Percentiles rank a stretch among this genome's conserved stretches.
These are phyloP conservation scores for Leptopterna dolabrata DNA, from an alignment of 2,888 invertebrate species.

Conservation along the genomic window DNA sequence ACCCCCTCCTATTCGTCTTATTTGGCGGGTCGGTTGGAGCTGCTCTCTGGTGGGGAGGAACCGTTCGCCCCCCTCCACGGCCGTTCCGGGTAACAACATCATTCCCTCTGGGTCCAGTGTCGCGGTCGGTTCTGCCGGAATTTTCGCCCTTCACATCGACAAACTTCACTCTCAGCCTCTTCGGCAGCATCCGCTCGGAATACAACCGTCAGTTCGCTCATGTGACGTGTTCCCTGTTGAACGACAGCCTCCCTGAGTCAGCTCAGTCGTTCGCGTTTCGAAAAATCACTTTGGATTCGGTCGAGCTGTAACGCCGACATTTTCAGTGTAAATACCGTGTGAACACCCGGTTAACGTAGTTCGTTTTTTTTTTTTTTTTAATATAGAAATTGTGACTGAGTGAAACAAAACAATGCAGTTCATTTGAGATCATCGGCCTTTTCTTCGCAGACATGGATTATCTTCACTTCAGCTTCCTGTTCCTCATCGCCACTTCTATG, in stretches of 20 bases:
- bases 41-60: background rate
- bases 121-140: slow-evolving; percentile 8
- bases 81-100: slow-evolving; percentile 35
- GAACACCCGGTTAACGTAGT: too few species aligned
- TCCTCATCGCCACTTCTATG: slow-evolving; percentile 47
- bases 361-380: background rate
- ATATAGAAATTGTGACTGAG: slow-evolving; percentile 4
- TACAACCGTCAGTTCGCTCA: background rate
- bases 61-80: slow-evolving; percentile 23
- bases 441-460: slow-evolving; percentile 40
- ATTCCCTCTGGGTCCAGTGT: slow-evolving; percentile 51
- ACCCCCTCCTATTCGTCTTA: background rate
- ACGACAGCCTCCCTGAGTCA: background rate
- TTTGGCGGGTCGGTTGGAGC: background rate
- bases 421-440: background rate
- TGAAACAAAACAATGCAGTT: slow-evolving; percentile 18
- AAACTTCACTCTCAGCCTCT: background rate
- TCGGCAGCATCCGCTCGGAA: background rate
- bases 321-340: too few species aligned
- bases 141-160: background rate
- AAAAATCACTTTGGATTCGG: too few species aligned
- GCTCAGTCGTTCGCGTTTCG: background rate
- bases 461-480: slow-evolving; percentile 38
- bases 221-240: background rate
- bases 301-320: too few species aligned